Evolutionary conservation across 2,113 vertebrate genomes (phyloP).

Genomic region (Corythornis cristatus): DNA sequence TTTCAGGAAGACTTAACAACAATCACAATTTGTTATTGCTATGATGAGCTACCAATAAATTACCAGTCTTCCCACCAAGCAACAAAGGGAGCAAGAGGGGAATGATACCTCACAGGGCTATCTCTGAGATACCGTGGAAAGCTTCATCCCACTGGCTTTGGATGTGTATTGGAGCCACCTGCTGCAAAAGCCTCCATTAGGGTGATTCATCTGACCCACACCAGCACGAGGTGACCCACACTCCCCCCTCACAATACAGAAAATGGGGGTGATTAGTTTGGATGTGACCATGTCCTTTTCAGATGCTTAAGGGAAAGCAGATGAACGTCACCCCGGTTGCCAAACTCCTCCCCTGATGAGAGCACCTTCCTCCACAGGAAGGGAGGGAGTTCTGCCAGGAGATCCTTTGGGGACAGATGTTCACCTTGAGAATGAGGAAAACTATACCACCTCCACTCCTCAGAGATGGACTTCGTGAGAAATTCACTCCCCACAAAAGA

Average conservation of each 20-base stretch:
- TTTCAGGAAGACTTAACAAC: neutral
- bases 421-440: neutral
- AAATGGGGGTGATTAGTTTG: neutral
- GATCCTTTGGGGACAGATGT: neutral
- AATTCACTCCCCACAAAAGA: neutral
- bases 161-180: neutral
- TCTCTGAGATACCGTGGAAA: neutral
- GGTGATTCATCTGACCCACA: neutral
- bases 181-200: neutral
- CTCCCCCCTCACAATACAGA: accelerated
- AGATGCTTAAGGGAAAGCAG: neutral
- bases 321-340: neutral
- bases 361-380: neutral
- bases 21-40: neutral
- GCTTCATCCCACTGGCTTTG: neutral
- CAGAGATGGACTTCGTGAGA: neutral
- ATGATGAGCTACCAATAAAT: neutral
- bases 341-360: neutral
- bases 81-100: neutral
- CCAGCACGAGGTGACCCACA: neutral
- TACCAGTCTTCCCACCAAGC: neutral
- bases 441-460: neutral
- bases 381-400: neutral
- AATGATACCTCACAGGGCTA: accelerated
- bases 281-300: neutral